These are phyloP conservation scores for Thripadectes ignobilis DNA, from an alignment of 2,797 vertebrate genomes.

Conservation along the genomic window DNA sequence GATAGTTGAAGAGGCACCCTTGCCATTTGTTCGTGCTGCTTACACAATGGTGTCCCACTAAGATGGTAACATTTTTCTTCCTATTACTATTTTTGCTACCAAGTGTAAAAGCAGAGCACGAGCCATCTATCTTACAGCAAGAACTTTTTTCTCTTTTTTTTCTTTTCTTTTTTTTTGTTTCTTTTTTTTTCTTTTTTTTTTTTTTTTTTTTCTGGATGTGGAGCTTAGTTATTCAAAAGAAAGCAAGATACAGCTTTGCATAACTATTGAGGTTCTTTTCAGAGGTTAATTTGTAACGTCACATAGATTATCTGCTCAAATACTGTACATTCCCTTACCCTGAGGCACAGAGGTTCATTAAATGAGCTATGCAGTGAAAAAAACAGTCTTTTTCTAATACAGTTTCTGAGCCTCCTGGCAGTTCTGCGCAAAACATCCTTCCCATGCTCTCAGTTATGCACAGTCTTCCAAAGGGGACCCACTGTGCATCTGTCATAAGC, in stretches of 20 bases:
- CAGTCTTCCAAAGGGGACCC: slow-evolving; percentile 35
- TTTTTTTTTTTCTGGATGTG: neutral
- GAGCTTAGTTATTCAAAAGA: slow-evolving; percentile 36
- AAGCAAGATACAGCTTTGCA: slow-evolving; percentile 50
- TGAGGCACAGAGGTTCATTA: slow-evolving; percentile 57
- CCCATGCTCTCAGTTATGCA: slow-evolving; percentile 44
- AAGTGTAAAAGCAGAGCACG: neutral
- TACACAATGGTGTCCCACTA: neutral
- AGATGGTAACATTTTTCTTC: slow-evolving; percentile 8
- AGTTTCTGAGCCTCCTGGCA: slow-evolving; percentile 62
- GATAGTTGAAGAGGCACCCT: neutral
- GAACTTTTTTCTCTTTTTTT: neutral
- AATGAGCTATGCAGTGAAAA: slow-evolving; percentile 46
- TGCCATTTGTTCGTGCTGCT: neutral
- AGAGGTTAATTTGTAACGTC: slow-evolving; percentile 67
- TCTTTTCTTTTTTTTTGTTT: neutral
- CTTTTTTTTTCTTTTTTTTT: no score
- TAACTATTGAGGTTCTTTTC: slow-evolving; percentile 56
- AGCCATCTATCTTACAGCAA: slow-evolving; percentile 5
- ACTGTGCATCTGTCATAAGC: slow-evolving; percentile 56
- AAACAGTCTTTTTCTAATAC: slow-evolving; percentile 42
- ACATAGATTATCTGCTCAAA: slow-evolving; percentile 70
- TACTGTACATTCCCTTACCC: slow-evolving; percentile 66
- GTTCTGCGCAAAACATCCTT: slow-evolving; percentile 53
- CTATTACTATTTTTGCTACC: neutral